Base-by-base conservation (phyloP, 2,797 vertebrate species). In the Pitangus sulphuratus region DNA sequence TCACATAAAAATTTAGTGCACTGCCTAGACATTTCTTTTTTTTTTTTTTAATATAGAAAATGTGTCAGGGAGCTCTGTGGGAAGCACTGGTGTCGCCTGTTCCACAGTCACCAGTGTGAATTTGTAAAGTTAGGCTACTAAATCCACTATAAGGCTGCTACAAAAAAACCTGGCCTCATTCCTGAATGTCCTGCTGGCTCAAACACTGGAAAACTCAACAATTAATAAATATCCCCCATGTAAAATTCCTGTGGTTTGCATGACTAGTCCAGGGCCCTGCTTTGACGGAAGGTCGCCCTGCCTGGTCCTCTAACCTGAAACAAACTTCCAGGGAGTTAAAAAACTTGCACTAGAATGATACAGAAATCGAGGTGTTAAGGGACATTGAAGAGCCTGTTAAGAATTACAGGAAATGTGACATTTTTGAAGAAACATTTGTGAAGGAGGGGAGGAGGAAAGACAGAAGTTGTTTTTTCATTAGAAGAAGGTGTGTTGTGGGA, bases 41-140 rank as follows among this genome's bases (percentile, higher is more conserved):
- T 35, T 47, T 10, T 33, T 68, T 35, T 76, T 33, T 13, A 74
- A 79, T 56, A 72, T 75, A 93, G 86, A 91, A 93, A 91, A 95
- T 20, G 60, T 65, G 68, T 72, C 8, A 8, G 65, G 44, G 56
- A 72, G 65, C 45, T 74, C 69, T 80, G 78, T 13, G 42, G 92
- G 77, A 95, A 89, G 82, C 68, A 72, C 80, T 94, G 71, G 80
- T 86, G 90, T 93, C 33, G 8, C 68, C 69, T 80, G 40, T 79
- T 50, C 86, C 88, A 84, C 2, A 1, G 72, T 95, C 53, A 39
- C 1, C 6, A 2, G 10, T 7, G 53, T 51, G 61, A 69, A 71
- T 48, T 68, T 69, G 37, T 28, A n/a, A 70, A 75, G 82, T n/a
- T 33, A 61, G 82, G 75, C 57, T 81, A 91, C 65, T 47, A 68